phyloP scores from a whole-genome alignment of 2,113 vertebrate genomes.

The Nanger granti region DNA sequence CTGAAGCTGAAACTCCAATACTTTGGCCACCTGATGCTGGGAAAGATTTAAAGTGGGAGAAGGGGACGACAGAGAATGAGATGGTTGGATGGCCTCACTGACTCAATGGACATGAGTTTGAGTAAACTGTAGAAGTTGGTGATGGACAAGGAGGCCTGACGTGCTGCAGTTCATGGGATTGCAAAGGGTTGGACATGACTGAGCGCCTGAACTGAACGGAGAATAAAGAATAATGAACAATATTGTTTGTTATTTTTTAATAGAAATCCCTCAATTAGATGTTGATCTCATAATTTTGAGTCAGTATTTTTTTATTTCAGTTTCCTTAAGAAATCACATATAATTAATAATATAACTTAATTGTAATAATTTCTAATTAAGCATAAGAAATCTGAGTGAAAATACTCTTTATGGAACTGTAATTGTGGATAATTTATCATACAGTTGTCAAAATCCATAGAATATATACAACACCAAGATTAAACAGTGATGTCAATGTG shows the following conservation, averaged over 20 bases:
- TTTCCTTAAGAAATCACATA: background rate
- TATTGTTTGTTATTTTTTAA: background rate
- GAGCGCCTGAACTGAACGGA: background rate
- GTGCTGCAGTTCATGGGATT: rapidly evolving
- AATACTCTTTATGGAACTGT: background rate
- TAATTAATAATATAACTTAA: background rate
- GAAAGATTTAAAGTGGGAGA: background rate
- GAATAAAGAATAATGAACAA: background rate
- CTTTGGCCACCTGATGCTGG: background rate
- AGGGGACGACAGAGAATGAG: background rate
- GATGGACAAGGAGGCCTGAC: background rate
- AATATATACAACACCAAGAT: background rate
- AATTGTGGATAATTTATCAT: background rate
- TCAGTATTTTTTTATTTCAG: background rate
- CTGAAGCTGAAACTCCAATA: background rate
- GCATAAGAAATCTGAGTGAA: background rate
- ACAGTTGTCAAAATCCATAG: background rate
- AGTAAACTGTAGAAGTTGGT: background rate
- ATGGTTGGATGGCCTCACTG: background rate
- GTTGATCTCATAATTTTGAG: background rate
- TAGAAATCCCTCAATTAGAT: background rate
- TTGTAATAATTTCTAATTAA: background rate
- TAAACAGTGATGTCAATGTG: background rate
- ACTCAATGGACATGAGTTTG: background rate
- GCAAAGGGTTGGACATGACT: background rate